Evolutionary conservation across 2,888 invertebrate genomes (phyloP).

Genomic region (Coelinius sp.): DNA sequence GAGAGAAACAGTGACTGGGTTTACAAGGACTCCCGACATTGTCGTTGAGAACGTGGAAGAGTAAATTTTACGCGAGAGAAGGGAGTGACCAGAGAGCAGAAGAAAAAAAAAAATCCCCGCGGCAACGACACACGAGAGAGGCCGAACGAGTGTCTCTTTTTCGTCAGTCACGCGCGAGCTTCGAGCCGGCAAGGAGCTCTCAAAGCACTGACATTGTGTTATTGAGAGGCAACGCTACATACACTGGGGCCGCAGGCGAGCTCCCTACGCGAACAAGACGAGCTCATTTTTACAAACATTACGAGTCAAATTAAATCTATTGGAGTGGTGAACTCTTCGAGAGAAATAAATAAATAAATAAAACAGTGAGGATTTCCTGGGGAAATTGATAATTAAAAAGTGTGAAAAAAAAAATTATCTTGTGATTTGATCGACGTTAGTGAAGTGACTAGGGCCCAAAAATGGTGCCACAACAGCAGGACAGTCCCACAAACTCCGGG

Average conservation of each 20-base stretch:
- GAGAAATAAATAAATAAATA: background rate
- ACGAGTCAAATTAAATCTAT: background rate
- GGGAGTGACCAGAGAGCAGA: constrained; percentile 8
- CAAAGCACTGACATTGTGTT: constrained; percentile 10
- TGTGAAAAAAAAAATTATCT: constrained; percentile 30
- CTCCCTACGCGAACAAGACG: constrained; percentile 3
- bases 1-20: constrained; percentile 1
- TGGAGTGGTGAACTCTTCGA: constrained; percentile 2
- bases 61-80: constrained; percentile 20
- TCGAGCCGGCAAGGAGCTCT: constrained; percentile 25
- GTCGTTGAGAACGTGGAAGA: constrained; percentile 20
- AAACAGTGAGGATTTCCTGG: constrained; percentile 10
- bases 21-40: constrained; percentile 16
- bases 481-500: constrained; percentile 77
- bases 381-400: constrained; percentile 12
- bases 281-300: background rate
- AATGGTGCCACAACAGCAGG: constrained; percentile 84
- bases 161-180: constrained; percentile 31
- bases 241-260: constrained; percentile 19
- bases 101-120: constrained; percentile 17
- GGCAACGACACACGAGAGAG: constrained; percentile 35
- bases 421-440: constrained; percentile 29
- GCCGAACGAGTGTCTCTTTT: background rate
- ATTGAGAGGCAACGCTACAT: background rate
- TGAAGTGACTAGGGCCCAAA: constrained; percentile 54